These are phyloP conservation scores for Nannoperca obscura DNA, from an alignment of 2,797 vertebrate genomes.

Conservation along the genomic window DNA sequence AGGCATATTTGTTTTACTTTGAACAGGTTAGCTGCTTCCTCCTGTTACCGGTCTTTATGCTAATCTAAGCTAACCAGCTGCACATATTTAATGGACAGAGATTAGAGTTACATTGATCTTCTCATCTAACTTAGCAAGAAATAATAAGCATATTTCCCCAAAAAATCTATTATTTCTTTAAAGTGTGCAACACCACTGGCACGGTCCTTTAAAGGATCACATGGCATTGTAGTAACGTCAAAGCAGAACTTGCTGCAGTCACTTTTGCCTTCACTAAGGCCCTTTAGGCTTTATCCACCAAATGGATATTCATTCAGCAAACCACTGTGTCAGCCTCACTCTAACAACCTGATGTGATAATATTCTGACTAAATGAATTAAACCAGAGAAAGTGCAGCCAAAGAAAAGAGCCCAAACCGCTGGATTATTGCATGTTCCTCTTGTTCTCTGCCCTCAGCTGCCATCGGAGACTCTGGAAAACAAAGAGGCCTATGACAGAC, in stretches of 20 bases:
- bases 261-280: neutral
- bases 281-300: neutral
- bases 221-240: neutral
- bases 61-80: too few relatives aligned
- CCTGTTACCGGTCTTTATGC: too few relatives aligned
- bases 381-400: neutral
- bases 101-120: too few relatives aligned
- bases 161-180: neutral
- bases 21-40: too few relatives aligned
- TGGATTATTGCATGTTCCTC: constrained; percentile 38
- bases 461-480: constrained; percentile 61
- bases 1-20: too few relatives aligned
- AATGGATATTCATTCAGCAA: constrained; percentile 28
- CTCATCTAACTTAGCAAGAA: too few relatives aligned
- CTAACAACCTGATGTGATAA: constrained; percentile 20
- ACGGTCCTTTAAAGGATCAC: neutral
- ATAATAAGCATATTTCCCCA: too few relatives aligned
- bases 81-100: too few relatives aligned
- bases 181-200: neutral
- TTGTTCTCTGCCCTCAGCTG: constrained; percentile 62
- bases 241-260: neutral
- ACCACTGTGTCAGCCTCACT: neutral
- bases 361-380: constrained; percentile 38
- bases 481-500: constrained; percentile 72
- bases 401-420: neutral